Evolutionary conservation across 1,140 invertebrate species (phyloP).

Genomic region (Octopus bimaculoides): DNA sequence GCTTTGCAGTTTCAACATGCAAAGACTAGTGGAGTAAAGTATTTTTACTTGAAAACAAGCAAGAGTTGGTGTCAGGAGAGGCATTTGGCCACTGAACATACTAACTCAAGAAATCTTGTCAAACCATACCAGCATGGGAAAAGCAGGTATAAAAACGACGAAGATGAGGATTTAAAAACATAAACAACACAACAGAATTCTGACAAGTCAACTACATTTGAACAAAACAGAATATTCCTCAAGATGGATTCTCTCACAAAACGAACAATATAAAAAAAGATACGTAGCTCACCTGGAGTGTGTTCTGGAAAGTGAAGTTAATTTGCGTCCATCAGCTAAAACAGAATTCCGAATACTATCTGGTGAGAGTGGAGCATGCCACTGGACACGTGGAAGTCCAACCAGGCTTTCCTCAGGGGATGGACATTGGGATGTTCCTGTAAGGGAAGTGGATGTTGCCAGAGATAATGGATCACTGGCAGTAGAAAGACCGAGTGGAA

Average conservation of each 20-base stretch:
- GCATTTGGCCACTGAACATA: too few relatives aligned
- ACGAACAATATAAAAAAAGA: too few relatives aligned
- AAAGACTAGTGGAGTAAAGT: too few relatives aligned
- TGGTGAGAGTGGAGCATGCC: conserved; percentile 25
- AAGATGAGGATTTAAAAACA: not conserved
- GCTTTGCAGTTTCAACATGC: too few relatives aligned
- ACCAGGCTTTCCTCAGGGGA: conserved; percentile 29
- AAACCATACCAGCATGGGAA: too few relatives aligned
- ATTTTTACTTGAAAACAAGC: too few relatives aligned
- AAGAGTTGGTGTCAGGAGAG: too few relatives aligned
- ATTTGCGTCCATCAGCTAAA: conserved; percentile 43
- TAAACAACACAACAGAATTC: not conserved
- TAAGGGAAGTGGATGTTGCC: not conserved
- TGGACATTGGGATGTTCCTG: conserved; percentile 6
- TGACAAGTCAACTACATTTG: not conserved
- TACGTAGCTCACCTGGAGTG: conserved; percentile 45
- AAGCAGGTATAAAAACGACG: too few relatives aligned
- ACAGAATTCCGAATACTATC: conserved; percentile 15
- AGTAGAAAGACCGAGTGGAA: conserved; percentile 12
- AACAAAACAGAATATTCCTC: too few relatives aligned
- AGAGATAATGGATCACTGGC: not conserved
- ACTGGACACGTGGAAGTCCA: conserved; percentile 38
- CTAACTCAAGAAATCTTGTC: too few relatives aligned
- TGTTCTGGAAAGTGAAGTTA: conserved; percentile 51
- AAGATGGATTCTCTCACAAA: too few relatives aligned